Evolutionary conservation across 35 echinoderm and acorn worm genomes (phyloP), one percentile per base, ranked within the genome.

Genomic region (Apostichopus californicus): DNA sequence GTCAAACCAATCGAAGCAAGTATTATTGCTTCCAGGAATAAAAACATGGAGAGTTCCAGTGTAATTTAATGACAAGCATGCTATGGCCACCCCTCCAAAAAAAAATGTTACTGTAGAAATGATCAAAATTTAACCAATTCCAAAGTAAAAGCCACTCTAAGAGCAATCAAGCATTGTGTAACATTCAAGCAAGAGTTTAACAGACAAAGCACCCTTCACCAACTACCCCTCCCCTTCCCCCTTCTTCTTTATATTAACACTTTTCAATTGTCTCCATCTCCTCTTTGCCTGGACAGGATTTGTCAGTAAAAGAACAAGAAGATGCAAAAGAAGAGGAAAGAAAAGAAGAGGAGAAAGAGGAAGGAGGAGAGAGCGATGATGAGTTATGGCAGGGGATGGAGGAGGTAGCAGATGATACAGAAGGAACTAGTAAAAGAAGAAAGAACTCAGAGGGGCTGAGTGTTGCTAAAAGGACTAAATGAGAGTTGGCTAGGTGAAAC

Each of bases 381-480:
- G 86, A 81, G 9, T 61, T 96, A 26, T 96, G 95, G 95, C 58
- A 80, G 34, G 77, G 82, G 15, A 88, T 96, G 92, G 91, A 96
- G 89, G 81, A 72, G 57, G 86, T 72, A 28, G 18, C 17, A 13
- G 86, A 89, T n/a, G 86, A 72, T 21, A 59, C 56, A n/a, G 81
- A 85, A 15, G 57, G 15, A 25, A 60, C 14, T 58, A 58, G 57
- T 10, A 85, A 59, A 59, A 85, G 57, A n/a, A 85, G 18, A 85
- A 59, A 55, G 18, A 85, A 21, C 56, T 85, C 56, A 9, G 57
- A 25, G 17, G 54, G n/a, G 9, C 57, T 58, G 15, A 85, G n/a
- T 6, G 13, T 11, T 7, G 55, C 81, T 5, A 85, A 85, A 85
- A 59, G 81, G 57, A 85, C 54, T 55, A 85, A 85, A 25, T 85